These are phyloP conservation scores for Coregonus suidteri DNA, from an alignment of 2,797 vertebrate species.

Conservation along the genomic window DNA sequence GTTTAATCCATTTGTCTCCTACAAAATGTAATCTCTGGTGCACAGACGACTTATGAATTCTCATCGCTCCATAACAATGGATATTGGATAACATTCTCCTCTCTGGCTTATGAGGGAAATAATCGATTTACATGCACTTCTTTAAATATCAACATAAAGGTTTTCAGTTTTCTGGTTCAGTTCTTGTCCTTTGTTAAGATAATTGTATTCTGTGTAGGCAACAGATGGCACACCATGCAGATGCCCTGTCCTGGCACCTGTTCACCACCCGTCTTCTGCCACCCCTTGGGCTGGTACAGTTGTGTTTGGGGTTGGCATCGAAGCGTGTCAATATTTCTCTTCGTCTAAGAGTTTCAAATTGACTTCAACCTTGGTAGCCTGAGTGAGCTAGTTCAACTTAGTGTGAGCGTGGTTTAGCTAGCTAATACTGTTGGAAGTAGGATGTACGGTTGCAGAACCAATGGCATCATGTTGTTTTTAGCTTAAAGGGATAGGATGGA, in stretches of 20 bases:
- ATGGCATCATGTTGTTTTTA: too few relatives aligned
- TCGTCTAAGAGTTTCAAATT: slow-evolving; percentile 26
- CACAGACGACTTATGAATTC: background rate
- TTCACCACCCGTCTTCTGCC: slow-evolving; percentile 32
- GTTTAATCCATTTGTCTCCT: slow-evolving; percentile 8
- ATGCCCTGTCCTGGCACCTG: slow-evolving; percentile 28
- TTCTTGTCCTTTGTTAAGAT: too few relatives aligned
- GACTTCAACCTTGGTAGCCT: slow-evolving; percentile 28
- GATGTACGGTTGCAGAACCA: too few relatives aligned
- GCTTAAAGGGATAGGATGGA: too few relatives aligned
- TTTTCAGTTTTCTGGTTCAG: too few relatives aligned
- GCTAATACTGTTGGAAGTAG: too few relatives aligned
- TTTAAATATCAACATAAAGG: background rate
- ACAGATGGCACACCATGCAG: background rate
- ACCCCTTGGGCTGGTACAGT: too few relatives aligned
- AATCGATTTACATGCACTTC: background rate
- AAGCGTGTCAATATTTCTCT: background rate
- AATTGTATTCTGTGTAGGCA: too few relatives aligned
- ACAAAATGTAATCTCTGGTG: background rate
- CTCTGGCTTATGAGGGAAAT: background rate
- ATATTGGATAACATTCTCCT: background rate
- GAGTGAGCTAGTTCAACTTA: slow-evolving; percentile 3
- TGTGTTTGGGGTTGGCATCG: too few relatives aligned
- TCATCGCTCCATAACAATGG: background rate
- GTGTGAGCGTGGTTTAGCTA: too few relatives aligned